phyloP scores from a whole-genome alignment of 1,140 invertebrate genomes.

The Globodera rostochiensis region DNA sequence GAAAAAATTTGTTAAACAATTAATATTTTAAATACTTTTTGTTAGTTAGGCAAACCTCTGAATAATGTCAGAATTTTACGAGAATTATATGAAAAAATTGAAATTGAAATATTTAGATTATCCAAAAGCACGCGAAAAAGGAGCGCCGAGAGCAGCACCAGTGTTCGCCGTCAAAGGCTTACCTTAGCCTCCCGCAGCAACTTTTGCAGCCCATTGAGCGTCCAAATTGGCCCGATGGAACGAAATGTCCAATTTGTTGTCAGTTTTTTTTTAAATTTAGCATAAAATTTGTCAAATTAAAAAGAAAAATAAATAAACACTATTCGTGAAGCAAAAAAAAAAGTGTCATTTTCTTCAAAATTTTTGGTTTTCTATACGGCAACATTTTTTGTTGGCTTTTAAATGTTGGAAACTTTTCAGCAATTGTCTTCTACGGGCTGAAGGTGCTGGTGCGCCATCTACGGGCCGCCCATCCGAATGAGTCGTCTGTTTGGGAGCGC shows the following conservation, averaged over 20 bases:
- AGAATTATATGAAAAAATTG: background rate
- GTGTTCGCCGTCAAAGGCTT: background rate
- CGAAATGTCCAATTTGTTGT: slow-evolving; percentile 43
- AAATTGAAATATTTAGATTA: slow-evolving; percentile 1
- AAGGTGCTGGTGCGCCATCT: slow-evolving; percentile 34
- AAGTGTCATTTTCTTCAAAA: slow-evolving; percentile 4
- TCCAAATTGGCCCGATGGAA: slow-evolving; percentile 39
- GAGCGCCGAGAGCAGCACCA: background rate
- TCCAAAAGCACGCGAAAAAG: slow-evolving; percentile 13
- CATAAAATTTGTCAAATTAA: slow-evolving; percentile 1
- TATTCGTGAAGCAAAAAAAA: too few species aligned
- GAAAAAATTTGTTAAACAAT: too few species aligned
- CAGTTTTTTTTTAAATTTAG: slow-evolving; percentile 9
- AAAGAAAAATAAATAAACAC: too few species aligned
- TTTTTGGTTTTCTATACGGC: background rate
- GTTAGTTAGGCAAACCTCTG: background rate
- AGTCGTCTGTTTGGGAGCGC: slow-evolving; percentile 34
- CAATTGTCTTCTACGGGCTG: slow-evolving; percentile 40
- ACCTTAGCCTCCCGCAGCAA: slow-evolving; percentile 5
- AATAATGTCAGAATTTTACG: background rate
- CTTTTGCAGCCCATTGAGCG: slow-evolving; percentile 20
- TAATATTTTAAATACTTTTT: too few species aligned
- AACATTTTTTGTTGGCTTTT: background rate
- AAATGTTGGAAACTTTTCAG: slow-evolving; percentile 27
- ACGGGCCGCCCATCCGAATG: slow-evolving; percentile 37